phyloP scores from a whole-genome alignment of 2,113 vertebrate genomes.

The Lasiurus borealis region DNA sequence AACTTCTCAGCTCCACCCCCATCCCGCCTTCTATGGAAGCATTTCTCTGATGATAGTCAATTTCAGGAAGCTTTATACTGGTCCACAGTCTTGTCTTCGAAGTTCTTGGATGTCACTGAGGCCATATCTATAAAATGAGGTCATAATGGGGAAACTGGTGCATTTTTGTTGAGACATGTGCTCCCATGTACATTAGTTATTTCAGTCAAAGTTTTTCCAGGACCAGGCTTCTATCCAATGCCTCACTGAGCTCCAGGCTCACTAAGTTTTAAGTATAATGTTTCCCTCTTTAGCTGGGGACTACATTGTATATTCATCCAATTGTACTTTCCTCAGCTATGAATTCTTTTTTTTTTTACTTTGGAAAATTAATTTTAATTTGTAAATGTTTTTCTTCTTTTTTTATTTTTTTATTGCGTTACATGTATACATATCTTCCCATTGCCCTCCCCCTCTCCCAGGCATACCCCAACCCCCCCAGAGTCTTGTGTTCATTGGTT shows the following conservation, averaged over 20 bases:
- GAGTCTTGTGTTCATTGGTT: too few relatives aligned
- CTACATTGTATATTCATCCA: background rate
- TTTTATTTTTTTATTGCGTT: too few relatives aligned
- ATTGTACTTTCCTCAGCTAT: background rate
- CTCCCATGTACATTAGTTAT: conserved; percentile 21
- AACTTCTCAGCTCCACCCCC: background rate
- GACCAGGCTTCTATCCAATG: background rate
- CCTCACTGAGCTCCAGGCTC: background rate
- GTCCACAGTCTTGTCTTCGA: background rate
- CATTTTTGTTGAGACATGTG: background rate
- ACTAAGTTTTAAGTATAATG: background rate
- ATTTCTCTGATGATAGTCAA: background rate
- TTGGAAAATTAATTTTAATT: too few relatives aligned
- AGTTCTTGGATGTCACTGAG: background rate
- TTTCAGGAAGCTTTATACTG: background rate
- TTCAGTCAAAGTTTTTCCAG: background rate
- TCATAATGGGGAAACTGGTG: background rate
- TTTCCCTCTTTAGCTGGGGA: background rate
- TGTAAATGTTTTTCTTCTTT: too few relatives aligned
- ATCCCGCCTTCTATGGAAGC: background rate
- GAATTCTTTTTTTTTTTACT: too few relatives aligned
- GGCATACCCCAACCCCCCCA: too few relatives aligned
- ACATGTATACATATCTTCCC: too few relatives aligned
- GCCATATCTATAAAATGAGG: background rate
- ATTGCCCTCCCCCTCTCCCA: too few relatives aligned